These are phyloP conservation scores for Lepidurus arcticus DNA, from an alignment of 1,140 invertebrate species.

Conservation along the genomic window DNA sequence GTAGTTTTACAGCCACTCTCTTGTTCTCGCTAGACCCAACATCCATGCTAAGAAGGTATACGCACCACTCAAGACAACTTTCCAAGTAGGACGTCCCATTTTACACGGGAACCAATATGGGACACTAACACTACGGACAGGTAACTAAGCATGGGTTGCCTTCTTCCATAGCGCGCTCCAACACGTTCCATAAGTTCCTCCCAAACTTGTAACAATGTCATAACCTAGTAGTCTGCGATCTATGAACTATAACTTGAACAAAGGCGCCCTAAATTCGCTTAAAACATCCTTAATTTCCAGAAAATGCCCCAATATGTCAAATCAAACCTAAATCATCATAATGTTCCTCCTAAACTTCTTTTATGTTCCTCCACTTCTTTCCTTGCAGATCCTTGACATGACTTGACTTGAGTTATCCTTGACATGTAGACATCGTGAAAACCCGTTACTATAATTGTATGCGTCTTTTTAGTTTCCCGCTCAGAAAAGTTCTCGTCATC, in stretches of 20 bases:
- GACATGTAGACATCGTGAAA: neutral
- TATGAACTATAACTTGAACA: neutral
- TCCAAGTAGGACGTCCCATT: slow-evolving; percentile 10
- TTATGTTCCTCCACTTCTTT: neutral
- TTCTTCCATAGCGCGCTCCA: neutral
- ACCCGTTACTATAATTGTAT: neutral
- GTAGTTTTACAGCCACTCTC: too few species aligned
- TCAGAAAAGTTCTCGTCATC: slow-evolving; percentile 15
- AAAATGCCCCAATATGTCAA: neutral
- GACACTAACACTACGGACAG: slow-evolving; percentile 4
- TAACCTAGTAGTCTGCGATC: neutral
- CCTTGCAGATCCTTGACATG: neutral
- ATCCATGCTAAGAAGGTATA: neutral
- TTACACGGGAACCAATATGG: neutral
- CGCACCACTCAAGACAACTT: neutral
- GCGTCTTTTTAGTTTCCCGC: neutral
- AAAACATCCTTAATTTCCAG: too few species aligned
- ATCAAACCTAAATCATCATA: neutral
- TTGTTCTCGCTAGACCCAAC: neutral
- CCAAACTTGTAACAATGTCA: neutral
- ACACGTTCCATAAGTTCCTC: neutral
- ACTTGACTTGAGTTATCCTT: neutral
- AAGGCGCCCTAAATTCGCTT: too few species aligned
- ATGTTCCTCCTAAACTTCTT: neutral
- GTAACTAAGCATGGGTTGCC: neutral